phyloP scores from a whole-genome alignment of 2,797 vertebrate species.

The Coendou prehensilis region DNA sequence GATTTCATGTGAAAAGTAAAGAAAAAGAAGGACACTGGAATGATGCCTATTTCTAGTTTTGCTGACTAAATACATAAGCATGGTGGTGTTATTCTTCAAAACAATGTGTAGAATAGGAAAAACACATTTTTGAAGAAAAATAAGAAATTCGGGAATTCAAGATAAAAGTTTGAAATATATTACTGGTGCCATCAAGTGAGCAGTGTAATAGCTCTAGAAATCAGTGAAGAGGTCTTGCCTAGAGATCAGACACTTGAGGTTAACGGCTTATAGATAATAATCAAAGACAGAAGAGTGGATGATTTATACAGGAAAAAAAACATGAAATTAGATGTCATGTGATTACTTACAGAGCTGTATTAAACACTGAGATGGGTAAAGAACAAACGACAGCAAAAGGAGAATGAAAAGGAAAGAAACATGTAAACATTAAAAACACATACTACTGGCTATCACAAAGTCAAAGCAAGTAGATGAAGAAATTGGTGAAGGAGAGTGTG shows the following conservation, averaged over 20 bases:
- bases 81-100: not conserved
- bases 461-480: not conserved
- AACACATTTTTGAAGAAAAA: not conserved
- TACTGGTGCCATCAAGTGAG: not conserved
- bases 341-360: not conserved
- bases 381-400: not conserved
- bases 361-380: not conserved
- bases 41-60: not conserved
- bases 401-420: not conserved
- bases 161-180: not conserved
- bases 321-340: not conserved
- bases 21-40: not conserved
- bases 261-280: not conserved
- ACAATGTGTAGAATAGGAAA: not conserved
- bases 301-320: not conserved
- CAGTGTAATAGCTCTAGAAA: not conserved
- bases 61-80: not conserved
- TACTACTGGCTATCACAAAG: not conserved
- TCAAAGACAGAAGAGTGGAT: not conserved
- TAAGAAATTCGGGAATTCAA: conserved; percentile 1
- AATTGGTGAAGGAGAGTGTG: not conserved
- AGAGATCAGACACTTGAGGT: not conserved
- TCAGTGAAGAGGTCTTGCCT: not conserved
- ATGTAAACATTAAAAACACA: not conserved
- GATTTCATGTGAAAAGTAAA: not conserved